Base-by-base conservation (phyloP, 2,888 invertebrate species). In the Philaethria dido region DNA sequence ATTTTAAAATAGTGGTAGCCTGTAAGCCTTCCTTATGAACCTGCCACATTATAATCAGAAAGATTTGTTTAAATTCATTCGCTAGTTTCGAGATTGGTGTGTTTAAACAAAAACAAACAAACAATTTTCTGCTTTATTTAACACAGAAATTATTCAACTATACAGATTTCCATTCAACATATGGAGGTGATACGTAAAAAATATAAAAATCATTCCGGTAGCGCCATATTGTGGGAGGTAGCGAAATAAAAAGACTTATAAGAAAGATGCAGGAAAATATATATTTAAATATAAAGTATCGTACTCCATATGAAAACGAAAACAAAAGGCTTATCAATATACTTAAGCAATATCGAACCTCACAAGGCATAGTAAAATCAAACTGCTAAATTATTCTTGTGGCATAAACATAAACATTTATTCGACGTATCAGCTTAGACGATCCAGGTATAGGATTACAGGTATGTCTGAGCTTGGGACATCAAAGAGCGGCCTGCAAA, bases 331-430 rank as follows among this genome's bases (percentile, higher is more conserved):
- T 36, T 44, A 65, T 52, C 59, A 42, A 59, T 59, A 57, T 20
- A 50, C 64, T 64, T 48, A 48, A 45, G 39, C 42, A 48, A 39
- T 64, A 64, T 59, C 59, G 29, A 59, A 20, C 39, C 64, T 48
- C 64, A 47, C 36, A 64, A 39, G 47, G 44, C 42, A 36, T 59
- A 65, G 29, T 65, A 65, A 65, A 65, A 65, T 65, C 50, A 18
- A 65, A 65, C 50, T 50, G 64, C 59, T 50, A 65, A 65, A 65
- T 65, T 65, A 65, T 65, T 65, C 64, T 50, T 52, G 33, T 29
- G 59, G 48, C 59, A 65, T 65, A 60, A 64, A 65, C 64, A 59
- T 65, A 65, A 65, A 65, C 59, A 65, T 65, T 65, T 60, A 65
- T 65, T 65, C 29, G 50, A 65, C 48, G 29, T 50, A 64, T 64